Conservation (phyloP, 2,888 invertebrate species). For the Drosophila prolongata region DNA sequence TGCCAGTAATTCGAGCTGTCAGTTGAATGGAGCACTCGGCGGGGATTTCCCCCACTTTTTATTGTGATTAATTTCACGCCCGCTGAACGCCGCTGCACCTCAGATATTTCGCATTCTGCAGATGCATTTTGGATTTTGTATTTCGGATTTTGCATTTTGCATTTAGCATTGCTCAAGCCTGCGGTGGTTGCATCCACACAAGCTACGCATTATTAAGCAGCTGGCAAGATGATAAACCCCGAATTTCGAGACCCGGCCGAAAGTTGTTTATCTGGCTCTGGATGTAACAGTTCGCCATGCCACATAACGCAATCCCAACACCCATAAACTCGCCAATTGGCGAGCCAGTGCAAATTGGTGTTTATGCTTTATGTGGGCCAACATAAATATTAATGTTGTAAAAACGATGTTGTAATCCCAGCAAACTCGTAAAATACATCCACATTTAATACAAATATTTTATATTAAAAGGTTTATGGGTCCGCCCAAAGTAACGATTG, state of each 20-base stretch:
- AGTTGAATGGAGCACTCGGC: slow-evolving; percentile 13
- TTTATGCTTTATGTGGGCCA: slow-evolving; percentile 67
- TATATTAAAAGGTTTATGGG: slow-evolving; percentile 52
- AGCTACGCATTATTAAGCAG: slow-evolving; percentile 73
- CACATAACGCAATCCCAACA: slow-evolving; percentile 59
- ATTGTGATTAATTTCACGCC: slow-evolving; percentile 74
- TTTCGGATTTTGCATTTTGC: slow-evolving; percentile 21
- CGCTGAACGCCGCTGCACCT: slow-evolving; percentile 49
- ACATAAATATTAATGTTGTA: slow-evolving; percentile 64
- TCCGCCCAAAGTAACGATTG: slow-evolving; percentile 22
- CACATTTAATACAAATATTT: slow-evolving; percentile 46
- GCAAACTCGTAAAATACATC: slow-evolving; percentile 51
- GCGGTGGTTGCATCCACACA: slow-evolving; percentile 52
- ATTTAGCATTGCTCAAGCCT: slow-evolving; percentile 19
- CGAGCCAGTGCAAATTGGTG: slow-evolving; percentile 56
- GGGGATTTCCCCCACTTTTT: slow-evolving; percentile 15
- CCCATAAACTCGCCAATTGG: slow-evolving; percentile 46
- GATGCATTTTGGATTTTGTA: slow-evolving; percentile 53
- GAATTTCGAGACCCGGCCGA: slow-evolving; percentile 33
- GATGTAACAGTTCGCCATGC: slow-evolving; percentile 30
- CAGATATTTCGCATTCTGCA: slow-evolving; percentile 46
- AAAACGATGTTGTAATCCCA: slow-evolving; percentile 56
- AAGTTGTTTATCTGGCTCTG: slow-evolving; percentile 54
- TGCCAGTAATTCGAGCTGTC: slow-evolving; percentile 68
- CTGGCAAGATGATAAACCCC: slow-evolving; percentile 44